A percentile compares a stretch with the other conserved stretches of the same genome.
These are phyloP conservation scores for Lasioglossum vierecki DNA, from an alignment of 2,888 invertebrate genomes.

Conservation along the genomic window DNA sequence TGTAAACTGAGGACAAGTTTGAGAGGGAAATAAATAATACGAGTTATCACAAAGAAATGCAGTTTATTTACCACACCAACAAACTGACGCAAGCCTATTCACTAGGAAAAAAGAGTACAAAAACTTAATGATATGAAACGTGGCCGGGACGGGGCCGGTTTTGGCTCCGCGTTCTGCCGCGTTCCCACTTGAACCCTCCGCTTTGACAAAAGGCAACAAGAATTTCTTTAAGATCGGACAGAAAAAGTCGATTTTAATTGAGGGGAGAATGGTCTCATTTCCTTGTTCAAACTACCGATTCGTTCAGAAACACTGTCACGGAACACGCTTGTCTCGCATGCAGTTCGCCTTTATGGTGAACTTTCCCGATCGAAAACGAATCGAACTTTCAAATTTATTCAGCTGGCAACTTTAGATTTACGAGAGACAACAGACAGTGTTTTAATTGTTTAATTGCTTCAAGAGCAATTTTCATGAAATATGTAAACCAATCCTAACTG, in stretches of 20 bases:
- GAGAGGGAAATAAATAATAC: constrained; percentile 83
- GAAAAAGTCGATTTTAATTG: not conserved
- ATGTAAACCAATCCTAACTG: not conserved
- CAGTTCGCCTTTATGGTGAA: not conserved
- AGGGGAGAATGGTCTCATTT: not conserved
- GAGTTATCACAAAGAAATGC: constrained; percentile 83
- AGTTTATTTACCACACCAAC: constrained; percentile 83
- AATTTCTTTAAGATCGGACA: not conserved
- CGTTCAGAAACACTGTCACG: not conserved
- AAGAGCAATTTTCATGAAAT: not conserved
- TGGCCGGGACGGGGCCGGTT: constrained; percentile 18
- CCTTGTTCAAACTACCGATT: not conserved
- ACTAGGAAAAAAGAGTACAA: constrained; percentile 73
- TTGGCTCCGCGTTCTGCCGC: constrained; percentile 25
- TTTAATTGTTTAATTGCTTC: not conserved
- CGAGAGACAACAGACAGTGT: not conserved
- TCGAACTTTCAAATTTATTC: not conserved
- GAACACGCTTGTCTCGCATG: not conserved
- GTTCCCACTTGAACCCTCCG: not conserved
- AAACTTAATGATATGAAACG: constrained; percentile 66
- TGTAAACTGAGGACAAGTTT: constrained; percentile 69
- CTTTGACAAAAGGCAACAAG: not conserved
- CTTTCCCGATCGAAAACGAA: not conserved
- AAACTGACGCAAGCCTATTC: constrained; percentile 78
- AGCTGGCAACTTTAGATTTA: not conserved